Evolutionary conservation across 2,797 vertebrate genomes (phyloP).

Genomic region (Lindbergichthys nudifrons): DNA sequence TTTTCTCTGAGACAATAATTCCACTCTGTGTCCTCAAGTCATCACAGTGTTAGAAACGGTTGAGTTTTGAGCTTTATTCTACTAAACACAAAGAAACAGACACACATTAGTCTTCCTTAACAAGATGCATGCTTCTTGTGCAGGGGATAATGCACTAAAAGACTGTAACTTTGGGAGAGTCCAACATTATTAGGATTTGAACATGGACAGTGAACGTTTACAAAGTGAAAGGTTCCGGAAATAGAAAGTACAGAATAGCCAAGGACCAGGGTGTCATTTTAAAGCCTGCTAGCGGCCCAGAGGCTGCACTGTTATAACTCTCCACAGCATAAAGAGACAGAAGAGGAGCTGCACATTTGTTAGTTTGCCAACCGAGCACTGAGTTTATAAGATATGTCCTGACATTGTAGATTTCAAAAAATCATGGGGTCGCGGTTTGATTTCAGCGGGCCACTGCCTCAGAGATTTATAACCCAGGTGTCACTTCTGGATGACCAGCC

Average conservation of each 20-base stretch:
- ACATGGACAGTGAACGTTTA: neutral
- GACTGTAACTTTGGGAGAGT: too few species aligned
- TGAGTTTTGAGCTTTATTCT: neutral
- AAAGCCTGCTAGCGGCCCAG: too few species aligned
- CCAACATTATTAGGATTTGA: neutral
- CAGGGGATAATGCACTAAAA: too few species aligned
- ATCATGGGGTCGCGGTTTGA: too few species aligned
- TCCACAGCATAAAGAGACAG: too few species aligned
- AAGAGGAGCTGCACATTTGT: too few species aligned
- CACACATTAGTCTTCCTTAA: neutral
- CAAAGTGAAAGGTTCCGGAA: neutral
- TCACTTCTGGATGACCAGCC: neutral
- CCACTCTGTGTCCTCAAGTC: neutral
- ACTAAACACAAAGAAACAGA: neutral
- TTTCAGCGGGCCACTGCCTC: neutral
- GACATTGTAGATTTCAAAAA: too few species aligned
- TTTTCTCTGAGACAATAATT: conserved; percentile 17
- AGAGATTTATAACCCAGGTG: neutral
- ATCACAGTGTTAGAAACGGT: neutral
- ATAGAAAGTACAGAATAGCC: neutral
- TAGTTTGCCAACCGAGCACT: too few species aligned
- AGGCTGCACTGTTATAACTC: too few species aligned
- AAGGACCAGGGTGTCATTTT: too few species aligned
- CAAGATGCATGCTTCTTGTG: neutral
- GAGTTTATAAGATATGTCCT: too few species aligned